Evolutionary conservation across 2,888 invertebrate genomes (phyloP).

Genomic region (Linyphia triangularis): DNA sequence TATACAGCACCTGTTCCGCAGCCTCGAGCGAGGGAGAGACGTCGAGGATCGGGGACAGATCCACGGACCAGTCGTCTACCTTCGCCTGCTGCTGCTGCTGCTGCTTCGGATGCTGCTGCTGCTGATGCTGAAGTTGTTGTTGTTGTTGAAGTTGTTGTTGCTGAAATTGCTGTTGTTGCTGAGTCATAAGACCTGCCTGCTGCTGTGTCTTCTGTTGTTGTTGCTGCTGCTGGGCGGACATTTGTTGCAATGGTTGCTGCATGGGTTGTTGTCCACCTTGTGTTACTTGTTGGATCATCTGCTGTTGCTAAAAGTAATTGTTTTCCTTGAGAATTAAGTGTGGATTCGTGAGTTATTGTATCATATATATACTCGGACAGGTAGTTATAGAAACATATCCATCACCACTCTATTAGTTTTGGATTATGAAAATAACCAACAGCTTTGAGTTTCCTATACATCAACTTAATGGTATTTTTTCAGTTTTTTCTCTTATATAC

Average conservation of each 20-base stretch:
- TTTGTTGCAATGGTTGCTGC: slow-evolving; percentile 63
- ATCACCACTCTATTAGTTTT: too few relatives aligned
- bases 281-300: slow-evolving; percentile 36
- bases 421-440: too few relatives aligned
- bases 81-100: slow-evolving; percentile 62
- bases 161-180: slow-evolving; percentile 58
- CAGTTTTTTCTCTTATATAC: too few relatives aligned
- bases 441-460: too few relatives aligned
- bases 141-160: slow-evolving; percentile 69
- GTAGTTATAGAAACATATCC: too few relatives aligned
- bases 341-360: too few relatives aligned
- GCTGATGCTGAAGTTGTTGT: slow-evolving; percentile 78
- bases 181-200: too few relatives aligned
- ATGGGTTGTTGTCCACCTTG: slow-evolving; percentile 21
- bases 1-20: slow-evolving; percentile 79
- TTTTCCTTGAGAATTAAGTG: too few relatives aligned
- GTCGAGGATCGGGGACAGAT: slow-evolving; percentile 81
- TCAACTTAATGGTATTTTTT: too few relatives aligned
- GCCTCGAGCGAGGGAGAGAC: slow-evolving; percentile 81
- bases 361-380: too few relatives aligned
- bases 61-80: slow-evolving; percentile 79
- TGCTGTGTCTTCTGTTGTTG: slow-evolving; percentile 36
- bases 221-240: slow-evolving; percentile 37
- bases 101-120: slow-evolving; percentile 37
- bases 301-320: too few relatives aligned